Evolutionary conservation across 2,888 invertebrate genomes (phyloP), one percentile per base, ranked within the genome.

Genomic region (Chrysopilus asiliformis): DNA sequence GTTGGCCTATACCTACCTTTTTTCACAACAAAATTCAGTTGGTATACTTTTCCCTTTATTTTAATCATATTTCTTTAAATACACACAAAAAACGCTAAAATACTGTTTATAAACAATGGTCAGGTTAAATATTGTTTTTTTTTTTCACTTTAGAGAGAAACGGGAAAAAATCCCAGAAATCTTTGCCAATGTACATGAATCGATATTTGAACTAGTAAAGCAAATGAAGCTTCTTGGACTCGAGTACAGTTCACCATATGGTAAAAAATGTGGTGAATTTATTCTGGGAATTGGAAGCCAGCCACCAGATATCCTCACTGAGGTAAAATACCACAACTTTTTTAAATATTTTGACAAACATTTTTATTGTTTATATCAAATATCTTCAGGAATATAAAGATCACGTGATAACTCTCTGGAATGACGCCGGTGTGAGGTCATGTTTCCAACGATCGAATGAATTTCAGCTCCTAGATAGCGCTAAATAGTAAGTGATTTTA

Each of bases 401-500:
- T 45, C 69, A 76, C 48, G 75, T 79, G 1, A 63, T 73, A 47
- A 57, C 55, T 3, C 55, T 83, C 2, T 85, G 84, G 84, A 61
- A 62, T 4, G 84, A 86, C 55, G 59, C 63, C 2, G 82, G 79
- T 1, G 74, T 85, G 3, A 70, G 75, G 51, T 69, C 76, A 48
- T 74, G 79, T 44, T 82, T 73, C 49, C 64, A 65, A 45, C 65
- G 80, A 49, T 77, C 81, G 1, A 79, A 79, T 54, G 81, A 83
- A 56, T 84, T 78, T 52, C 82, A 83, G 51, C 64, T 85, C 3
- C 74, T 84, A 28, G 85, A 85, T 50, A 80, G 82, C 52, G 79
- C 84, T 7, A 78, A 80, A 70, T 81, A 84, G 85, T 85, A 66
- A 74, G 79, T 72, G 24, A 3, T 7, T 6, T 7, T n/a, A 27